These are phyloP conservation scores for Hypothenemus hampei DNA, from an alignment of 1,140 invertebrate species.

Conservation along the genomic window DNA sequence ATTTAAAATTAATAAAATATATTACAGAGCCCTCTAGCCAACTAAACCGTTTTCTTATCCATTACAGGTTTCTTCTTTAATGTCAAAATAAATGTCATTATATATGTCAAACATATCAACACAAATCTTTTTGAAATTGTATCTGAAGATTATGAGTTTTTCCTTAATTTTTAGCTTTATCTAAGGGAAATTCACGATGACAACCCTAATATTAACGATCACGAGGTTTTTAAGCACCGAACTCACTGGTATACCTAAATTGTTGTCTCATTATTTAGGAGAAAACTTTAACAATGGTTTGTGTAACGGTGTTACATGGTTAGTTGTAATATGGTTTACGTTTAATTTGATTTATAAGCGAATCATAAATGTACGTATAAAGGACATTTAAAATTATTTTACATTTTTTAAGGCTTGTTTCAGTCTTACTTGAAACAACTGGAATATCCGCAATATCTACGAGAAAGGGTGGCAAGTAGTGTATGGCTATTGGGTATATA, in stretches of 20 bases:
- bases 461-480: neutral
- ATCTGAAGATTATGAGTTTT: too few relatives aligned
- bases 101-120: too few relatives aligned
- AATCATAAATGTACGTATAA: conserved; percentile 3
- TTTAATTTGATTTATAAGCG: neutral
- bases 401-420: neutral
- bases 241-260: conserved; percentile 2
- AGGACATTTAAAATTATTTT: neutral
- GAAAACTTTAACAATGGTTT: neutral
- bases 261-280: neutral
- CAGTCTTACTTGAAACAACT: neutral
- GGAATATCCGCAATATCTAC: neutral
- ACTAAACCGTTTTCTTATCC: too few relatives aligned
- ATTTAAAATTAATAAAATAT: too few relatives aligned
- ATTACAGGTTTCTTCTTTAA: too few relatives aligned
- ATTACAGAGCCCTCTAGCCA: too few relatives aligned
- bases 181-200: too few relatives aligned
- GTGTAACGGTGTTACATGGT: conserved; percentile 6
- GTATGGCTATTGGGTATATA: conserved; percentile 6
- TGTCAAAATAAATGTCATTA: too few relatives aligned
- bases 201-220: too few relatives aligned
- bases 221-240: conserved; percentile 1
- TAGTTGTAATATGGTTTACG: neutral
- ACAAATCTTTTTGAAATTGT: too few relatives aligned
- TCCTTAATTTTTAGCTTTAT: too few relatives aligned